Base-by-base conservation (phyloP, 2,797 vertebrate genomes). In the Sitta carolinensis region DNA sequence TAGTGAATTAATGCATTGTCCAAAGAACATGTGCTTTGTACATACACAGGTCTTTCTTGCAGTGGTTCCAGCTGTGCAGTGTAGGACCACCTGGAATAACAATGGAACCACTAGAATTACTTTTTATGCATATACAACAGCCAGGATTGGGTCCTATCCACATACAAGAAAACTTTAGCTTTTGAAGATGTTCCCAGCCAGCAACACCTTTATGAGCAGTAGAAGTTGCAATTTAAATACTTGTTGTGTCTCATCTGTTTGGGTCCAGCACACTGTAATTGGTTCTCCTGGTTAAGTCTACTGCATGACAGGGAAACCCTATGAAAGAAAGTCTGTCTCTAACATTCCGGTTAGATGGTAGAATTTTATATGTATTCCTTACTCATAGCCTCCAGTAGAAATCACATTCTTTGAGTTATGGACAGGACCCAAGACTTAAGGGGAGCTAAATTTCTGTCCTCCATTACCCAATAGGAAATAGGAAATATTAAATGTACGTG, bases 391-490 rank as follows among this genome's bases (percentile, higher is more conserved):
- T 94, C 69, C 76, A 70, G 83, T 40, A 83, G 72, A 95, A 94
- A 90, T 95, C 61, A 85, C 86, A 95, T 96, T 96, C 55, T 94
- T 93, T 69, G 36, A 91, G 84, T 90, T 93, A 83, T 91, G 70
- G 87, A 61, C 66, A 85, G 51, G 63, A 93, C 89, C 67, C 58
- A 89, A 81, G 72, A 30, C 55, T 0, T 2, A 50, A 40, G 21
- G 21, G 32, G 30, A 94, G 92, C 88, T 94, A 98, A 85, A 59
- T 87, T 96, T 92, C 91, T 95, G 75, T 91, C 77, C 81, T 91
- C 63, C 45, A 76, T 94, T 92, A 81, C 10, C 38, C 78, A 73
- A 25, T 69, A 83, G 88, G 93, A 94, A 96, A 89, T 74, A 76
- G 72, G 80, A 84, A 86, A 64, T 84, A 76, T 87, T 66, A 92